These are phyloP conservation scores for Macropodus opercularis DNA, from an alignment of 2,797 vertebrate genomes.

Conservation along the genomic window DNA sequence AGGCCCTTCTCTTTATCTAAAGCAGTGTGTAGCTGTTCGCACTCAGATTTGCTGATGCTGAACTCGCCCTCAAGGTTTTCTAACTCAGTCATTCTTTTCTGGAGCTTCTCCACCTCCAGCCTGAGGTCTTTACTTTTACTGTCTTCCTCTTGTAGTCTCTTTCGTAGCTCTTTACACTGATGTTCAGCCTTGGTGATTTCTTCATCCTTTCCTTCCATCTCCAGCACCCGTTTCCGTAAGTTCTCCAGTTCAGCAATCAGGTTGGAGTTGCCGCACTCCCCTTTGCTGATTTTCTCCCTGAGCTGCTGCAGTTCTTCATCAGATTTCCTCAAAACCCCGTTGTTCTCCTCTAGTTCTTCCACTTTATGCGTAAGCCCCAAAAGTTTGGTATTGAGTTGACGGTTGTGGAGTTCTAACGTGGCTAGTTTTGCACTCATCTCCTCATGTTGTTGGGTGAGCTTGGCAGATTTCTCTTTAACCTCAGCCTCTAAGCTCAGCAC, in stretches of 20 bases:
- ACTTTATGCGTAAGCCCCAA: conserved; percentile 85
- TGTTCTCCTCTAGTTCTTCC: conserved; percentile 92
- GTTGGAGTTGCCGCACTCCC: conserved; percentile 92
- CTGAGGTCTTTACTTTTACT: conserved; percentile 88
- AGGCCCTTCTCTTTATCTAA: conserved; percentile 91
- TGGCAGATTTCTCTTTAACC: conserved; percentile 87
- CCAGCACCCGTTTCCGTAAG: conserved; percentile 90
- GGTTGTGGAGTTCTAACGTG: conserved; percentile 87
- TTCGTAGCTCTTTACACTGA: conserved; percentile 91
- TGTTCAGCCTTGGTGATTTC: conserved; percentile 95
- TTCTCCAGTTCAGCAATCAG: conserved; percentile 94
- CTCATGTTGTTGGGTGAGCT: conserved; percentile 90
- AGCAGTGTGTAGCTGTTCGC: conserved; percentile 86
- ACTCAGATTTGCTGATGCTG: conserved; percentile 88
- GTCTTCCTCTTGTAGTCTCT: conserved; percentile 91
- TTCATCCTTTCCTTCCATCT: conserved; percentile 98
- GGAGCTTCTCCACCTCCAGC: conserved; percentile 92
- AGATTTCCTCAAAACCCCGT: conserved; percentile 87
- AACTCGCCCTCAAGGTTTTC: conserved; percentile 93
- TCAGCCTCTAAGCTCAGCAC: conserved; percentile 88
- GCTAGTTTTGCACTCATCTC: conserved; percentile 91
- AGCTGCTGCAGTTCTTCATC: conserved; percentile 93
- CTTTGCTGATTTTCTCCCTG: conserved; percentile 90
- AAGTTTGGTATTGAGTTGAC: conserved; percentile 89
- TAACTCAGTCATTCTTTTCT: conserved; percentile 92